These are phyloP conservation scores for Anas acuta DNA, from an alignment of 2,797 vertebrate species.

Conservation along the genomic window DNA sequence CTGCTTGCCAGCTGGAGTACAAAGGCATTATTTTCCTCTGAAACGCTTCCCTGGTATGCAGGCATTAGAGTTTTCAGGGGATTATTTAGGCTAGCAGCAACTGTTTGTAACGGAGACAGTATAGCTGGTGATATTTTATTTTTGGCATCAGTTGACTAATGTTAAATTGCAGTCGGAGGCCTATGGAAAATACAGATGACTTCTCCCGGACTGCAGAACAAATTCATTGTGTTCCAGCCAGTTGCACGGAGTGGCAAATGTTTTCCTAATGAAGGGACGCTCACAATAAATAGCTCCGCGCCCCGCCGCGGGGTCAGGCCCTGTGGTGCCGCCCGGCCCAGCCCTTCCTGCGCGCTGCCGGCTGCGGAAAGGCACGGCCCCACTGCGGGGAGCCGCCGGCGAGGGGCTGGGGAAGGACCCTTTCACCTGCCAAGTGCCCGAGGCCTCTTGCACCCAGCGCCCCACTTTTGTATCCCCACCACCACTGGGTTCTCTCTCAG, in stretches of 20 bases:
- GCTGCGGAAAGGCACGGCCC: not conserved
- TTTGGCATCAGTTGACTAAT: slow-evolving; percentile 43
- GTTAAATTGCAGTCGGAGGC: slow-evolving; percentile 35
- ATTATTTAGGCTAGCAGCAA: slow-evolving; percentile 63
- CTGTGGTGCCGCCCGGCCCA: not conserved
- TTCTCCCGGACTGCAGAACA: slow-evolving; percentile 14
- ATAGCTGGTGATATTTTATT: slow-evolving; percentile 51
- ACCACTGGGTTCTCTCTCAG: not conserved
- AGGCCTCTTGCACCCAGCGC: not conserved
- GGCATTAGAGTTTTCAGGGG: slow-evolving; percentile 28
- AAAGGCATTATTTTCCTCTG: slow-evolving; percentile 63
- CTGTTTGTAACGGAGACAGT: slow-evolving; percentile 59
- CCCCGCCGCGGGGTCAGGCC: not conserved
- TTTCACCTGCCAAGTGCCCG: slow-evolving; percentile 53
- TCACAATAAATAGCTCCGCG: slow-evolving; percentile 31
- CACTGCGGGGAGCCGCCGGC: accelerated
- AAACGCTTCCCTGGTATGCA: slow-evolving; percentile 25
- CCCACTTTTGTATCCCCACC: not conserved
- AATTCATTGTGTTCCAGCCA: slow-evolving; percentile 43
- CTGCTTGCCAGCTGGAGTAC: slow-evolving; percentile 59
- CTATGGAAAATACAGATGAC: slow-evolving; percentile 42
- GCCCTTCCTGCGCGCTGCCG: not conserved
- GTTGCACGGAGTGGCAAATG: not conserved
- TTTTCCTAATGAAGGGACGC: slow-evolving; percentile 52
- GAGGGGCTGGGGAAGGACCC: slow-evolving; percentile 3